phyloP scores from a whole-genome alignment of 1,140 invertebrate genomes.

The Sarcophaga peregrina region DNA sequence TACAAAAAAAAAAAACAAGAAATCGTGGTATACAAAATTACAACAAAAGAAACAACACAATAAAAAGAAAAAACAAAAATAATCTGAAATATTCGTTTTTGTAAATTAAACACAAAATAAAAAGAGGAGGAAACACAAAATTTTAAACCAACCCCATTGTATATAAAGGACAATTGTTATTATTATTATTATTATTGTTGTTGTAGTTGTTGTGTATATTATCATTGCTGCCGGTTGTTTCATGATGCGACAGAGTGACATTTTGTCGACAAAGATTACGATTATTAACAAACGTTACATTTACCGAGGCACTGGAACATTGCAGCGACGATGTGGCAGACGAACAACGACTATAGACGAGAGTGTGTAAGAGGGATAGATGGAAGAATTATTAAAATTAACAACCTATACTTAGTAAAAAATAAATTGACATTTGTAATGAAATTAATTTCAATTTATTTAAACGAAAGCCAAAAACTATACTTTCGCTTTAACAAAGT shows the following conservation, averaged over 20 bases:
- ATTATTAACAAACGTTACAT: conserved; percentile 14
- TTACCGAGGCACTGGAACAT: conserved; percentile 23
- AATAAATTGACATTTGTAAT: no score
- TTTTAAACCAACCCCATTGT: conserved; percentile 5
- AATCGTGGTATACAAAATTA: no score
- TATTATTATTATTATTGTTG: neutral
- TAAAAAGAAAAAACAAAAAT: no score
- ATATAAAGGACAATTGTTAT: neutral
- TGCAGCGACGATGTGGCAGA: conserved; percentile 30
- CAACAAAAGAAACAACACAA: no score
- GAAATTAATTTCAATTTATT: neutral
- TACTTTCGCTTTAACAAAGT: neutral
- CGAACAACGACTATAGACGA: conserved; percentile 30
- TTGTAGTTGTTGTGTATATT: neutral
- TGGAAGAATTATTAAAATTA: neutral
- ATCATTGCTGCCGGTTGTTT: neutral
- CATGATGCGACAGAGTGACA: conserved; percentile 21
- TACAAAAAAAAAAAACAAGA: no score
- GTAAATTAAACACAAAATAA: no score
- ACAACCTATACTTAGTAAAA: neutral
- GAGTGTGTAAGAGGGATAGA: neutral
- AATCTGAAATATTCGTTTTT: no score
- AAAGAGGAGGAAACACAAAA: neutral
- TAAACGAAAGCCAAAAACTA: neutral
- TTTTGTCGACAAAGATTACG: neutral